phyloP scores from a whole-genome alignment of 2,888 invertebrate genomes.

The Caenorhabditis plicata region DNA sequence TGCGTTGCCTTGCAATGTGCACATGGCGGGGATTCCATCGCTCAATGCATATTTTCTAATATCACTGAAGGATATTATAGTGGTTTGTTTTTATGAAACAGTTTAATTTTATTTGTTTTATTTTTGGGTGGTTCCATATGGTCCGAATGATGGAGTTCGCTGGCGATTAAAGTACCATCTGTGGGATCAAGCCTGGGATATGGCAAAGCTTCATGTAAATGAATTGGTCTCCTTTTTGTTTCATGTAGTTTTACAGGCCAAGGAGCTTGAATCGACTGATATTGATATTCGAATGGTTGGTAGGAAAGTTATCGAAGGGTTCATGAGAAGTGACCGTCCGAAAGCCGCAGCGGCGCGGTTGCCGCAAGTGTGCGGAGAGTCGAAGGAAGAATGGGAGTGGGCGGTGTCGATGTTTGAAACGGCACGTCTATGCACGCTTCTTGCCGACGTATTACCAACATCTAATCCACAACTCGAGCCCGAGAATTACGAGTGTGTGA shows the following conservation, averaged over 20 bases:
- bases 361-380: constrained; percentile 42
- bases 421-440: constrained; percentile 26
- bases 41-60: constrained; percentile 57
- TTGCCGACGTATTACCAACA: constrained; percentile 54
- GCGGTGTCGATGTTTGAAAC: constrained; percentile 56
- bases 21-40: constrained; percentile 37
- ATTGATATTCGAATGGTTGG: constrained; percentile 39
- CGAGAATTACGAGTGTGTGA: constrained; percentile 55
- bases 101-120: not conserved
- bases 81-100: constrained; percentile 27
- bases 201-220: constrained; percentile 42
- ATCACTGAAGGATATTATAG: constrained; percentile 52
- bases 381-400: constrained; percentile 63
- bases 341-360: constrained; percentile 36
- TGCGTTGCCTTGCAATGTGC: constrained; percentile 35
- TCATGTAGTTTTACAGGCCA: constrained; percentile 13
- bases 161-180: constrained; percentile 61
- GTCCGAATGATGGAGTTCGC: constrained; percentile 53
- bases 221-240: not conserved
- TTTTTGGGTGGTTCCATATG: constrained; percentile 54
- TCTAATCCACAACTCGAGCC: constrained; percentile 60
- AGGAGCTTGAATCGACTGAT: constrained; percentile 23
- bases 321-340: constrained; percentile 35
- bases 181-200: constrained; percentile 52
- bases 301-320: constrained; percentile 45